Evolutionary conservation across 2,888 invertebrate species (phyloP), one percentile per base, ranked within the genome.

Genomic region (Tachina lurida): DNA sequence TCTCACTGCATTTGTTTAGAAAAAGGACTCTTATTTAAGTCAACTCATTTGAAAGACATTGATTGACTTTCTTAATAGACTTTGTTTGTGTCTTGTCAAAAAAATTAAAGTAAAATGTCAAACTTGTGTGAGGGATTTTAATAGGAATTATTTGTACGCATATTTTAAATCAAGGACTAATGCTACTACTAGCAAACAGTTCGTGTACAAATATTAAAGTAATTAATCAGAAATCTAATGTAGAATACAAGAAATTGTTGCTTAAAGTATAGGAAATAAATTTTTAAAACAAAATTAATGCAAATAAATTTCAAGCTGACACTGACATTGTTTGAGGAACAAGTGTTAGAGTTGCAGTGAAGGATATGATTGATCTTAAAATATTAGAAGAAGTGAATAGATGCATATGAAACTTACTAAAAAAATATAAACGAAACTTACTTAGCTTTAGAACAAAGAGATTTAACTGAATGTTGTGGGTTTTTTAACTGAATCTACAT

Each of bases 41-140:
- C 90, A 90, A 88, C 89, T 89, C 88, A 89, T 89, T 89, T 90
- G 91, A 90, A 89, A 90, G 92, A 92, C 92, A 91, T 91, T 92
- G 92, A 92, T 92, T 92, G 92, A 92, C 92, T 92, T 92, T 91
- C 90, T 91, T 91, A 91, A 91, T 91, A 91, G 90, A 91, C 91
- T 90, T 90, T 91, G 89, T 90, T 90, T 91, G 89, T 88, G 89
- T 90, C 91, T 90, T 90, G 90, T 90, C 90, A 90, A 89, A 90
- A 91, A 77, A 82, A 83, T 86, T 80, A 76, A 83, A 83, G 79
- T 76, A 68, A 79, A 86, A 86, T 68, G 83, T 83, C 86, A 83
- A 80, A 80, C 52, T 83, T 83, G 15, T 80, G 68, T 76, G 54
- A 80, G 56, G 63, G 76, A 76, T 83, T 83, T 77, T 62, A 71